Evolutionary conservation across 2,888 invertebrate species (phyloP).

Genomic region (Nomada flava): DNA sequence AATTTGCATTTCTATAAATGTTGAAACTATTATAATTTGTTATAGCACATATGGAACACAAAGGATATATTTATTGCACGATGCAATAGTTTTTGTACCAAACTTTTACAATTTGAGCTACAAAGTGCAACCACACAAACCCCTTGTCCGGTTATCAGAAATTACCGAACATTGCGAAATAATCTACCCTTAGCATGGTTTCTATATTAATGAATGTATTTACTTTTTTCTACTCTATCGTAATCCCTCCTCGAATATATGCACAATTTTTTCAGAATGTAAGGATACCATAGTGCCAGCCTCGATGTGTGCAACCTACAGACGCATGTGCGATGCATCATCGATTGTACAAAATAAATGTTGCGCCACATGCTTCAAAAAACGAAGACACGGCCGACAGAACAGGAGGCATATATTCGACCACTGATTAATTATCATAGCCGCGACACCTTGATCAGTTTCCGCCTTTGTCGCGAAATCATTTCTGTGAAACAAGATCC

Average conservation of each 20-base stretch:
- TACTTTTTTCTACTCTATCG: no score
- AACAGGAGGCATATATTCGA: constrained; percentile 50
- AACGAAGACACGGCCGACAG: constrained; percentile 70
- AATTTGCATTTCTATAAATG: not conserved
- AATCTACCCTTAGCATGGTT: no score
- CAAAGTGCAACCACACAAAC: no score
- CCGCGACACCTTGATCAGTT: not conserved
- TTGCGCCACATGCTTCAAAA: constrained; percentile 79
- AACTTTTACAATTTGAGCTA: no score
- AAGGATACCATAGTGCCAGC: constrained; percentile 76
- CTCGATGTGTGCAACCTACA: constrained; percentile 77
- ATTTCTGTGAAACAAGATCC: constrained; percentile 11
- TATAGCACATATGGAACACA: not conserved
- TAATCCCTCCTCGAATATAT: not conserved
- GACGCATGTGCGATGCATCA: constrained; percentile 78
- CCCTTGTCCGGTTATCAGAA: no score
- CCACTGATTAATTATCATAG: constrained; percentile 37
- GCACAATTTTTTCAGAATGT: constrained; percentile 72
- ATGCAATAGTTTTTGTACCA: no score
- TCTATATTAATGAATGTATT: no score
- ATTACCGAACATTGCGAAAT: no score
- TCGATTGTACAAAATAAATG: constrained; percentile 78
- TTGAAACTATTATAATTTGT: not conserved
- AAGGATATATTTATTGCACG: not conserved
- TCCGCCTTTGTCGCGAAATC: not conserved